Percentiles rank a stretch among this genome's conserved stretches.
Conservation (phyloP, 2,888 invertebrate species). For the Eilema sororculum region DNA sequence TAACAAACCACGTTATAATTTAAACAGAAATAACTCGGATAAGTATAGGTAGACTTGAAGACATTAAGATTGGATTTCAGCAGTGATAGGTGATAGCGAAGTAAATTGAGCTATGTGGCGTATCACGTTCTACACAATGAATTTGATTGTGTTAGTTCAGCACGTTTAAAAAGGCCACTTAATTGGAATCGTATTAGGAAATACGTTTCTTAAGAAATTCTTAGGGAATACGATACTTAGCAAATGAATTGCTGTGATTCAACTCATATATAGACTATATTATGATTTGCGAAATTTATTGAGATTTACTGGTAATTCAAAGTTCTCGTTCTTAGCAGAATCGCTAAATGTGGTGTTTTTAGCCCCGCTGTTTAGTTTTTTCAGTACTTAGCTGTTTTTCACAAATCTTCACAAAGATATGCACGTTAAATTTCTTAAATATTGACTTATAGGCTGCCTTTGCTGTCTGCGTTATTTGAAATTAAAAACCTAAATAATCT, state of each 20-base stretch:
- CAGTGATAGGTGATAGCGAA: background rate
- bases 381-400: background rate
- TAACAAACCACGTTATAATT: constrained; percentile 25
- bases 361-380: no score
- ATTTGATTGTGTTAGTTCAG: background rate
- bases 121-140: background rate
- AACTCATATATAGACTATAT: no score
- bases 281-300: no score
- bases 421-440: background rate
- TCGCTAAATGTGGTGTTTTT: no score
- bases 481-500: background rate
- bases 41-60: background rate
- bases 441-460: background rate
- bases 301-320: no score
- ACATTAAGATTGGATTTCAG: background rate
- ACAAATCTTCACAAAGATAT: background rate
- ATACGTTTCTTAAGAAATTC: no score
- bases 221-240: no score
- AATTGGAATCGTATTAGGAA: no score
- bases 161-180: no score
- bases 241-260: no score
- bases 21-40: background rate
- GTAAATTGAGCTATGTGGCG: background rate
- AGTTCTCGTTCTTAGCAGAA: no score
- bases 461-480: background rate